A percentile compares a stretch with the other conserved stretches of the same genome.
Conservation (phyloP, 2,888 invertebrate species). For the Eugnorisma glareosa region DNA sequence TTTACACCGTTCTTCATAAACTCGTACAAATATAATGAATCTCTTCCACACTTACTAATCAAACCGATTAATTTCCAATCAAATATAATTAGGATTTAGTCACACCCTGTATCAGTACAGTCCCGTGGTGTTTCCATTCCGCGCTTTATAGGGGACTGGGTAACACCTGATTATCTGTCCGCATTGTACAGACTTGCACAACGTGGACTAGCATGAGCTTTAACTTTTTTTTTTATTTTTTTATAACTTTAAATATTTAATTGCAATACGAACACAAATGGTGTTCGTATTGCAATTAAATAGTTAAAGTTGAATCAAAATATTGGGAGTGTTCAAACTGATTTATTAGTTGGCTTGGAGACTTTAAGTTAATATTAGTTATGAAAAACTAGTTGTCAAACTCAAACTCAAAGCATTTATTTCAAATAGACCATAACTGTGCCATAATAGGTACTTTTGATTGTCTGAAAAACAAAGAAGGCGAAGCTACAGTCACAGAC, state of each 20-base stretch:
- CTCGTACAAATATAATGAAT: neutral
- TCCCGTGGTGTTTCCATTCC: conserved; percentile 82
- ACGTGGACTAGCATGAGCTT: conserved; percentile 38
- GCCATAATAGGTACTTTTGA: too few relatives aligned
- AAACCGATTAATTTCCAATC: neutral
- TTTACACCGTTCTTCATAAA: neutral
- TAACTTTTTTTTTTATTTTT: too few relatives aligned
- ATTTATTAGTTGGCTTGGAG: neutral
- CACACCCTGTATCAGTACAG: conserved; percentile 67
- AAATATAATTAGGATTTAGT: neutral
- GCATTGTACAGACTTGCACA: conserved; percentile 69
- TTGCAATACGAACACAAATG: too few relatives aligned
- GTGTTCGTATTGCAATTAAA: conserved; percentile 7
- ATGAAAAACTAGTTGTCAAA: too few relatives aligned
- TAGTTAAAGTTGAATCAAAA: neutral
- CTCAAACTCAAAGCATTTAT: too few relatives aligned
- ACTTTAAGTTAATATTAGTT: neutral
- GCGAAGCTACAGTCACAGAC: too few relatives aligned
- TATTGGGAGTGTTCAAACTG: neutral
- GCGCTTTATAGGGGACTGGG: conserved; percentile 87
- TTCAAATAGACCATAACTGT: too few relatives aligned
- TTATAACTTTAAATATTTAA: too few relatives aligned
- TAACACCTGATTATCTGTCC: conserved; percentile 87
- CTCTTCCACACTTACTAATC: neutral
- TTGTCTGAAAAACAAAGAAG: too few relatives aligned